Evolutionary conservation across 2,888 invertebrate species (phyloP).

Genomic region (Himalopsyche japonica): DNA sequence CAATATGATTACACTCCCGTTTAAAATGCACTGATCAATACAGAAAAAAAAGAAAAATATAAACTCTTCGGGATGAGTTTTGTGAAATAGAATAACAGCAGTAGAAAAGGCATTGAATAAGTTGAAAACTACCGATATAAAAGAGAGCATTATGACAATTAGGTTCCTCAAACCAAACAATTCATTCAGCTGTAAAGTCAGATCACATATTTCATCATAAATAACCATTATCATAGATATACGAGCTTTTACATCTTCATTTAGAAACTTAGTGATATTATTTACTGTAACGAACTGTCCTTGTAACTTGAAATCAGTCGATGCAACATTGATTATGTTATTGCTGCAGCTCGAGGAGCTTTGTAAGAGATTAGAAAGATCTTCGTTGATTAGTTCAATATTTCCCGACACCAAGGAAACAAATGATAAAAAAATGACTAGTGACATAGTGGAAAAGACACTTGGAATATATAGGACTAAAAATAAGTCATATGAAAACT

Average conservation of each 20-base stretch:
- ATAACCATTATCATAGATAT: not conserved
- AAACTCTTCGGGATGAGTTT: not conserved
- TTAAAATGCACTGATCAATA: not conserved
- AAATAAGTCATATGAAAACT: not conserved
- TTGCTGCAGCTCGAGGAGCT: not conserved
- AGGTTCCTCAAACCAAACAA: not conserved
- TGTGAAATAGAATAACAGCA: not conserved
- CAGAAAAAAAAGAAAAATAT: not conserved
- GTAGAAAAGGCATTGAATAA: not conserved
- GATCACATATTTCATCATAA: not conserved
- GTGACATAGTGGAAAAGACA: not conserved
- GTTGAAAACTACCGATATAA: not conserved
- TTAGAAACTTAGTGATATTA: not conserved
- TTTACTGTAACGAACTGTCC: not conserved
- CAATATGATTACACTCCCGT: not conserved
- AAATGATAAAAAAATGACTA: not conserved
- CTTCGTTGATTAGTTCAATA: not conserved
- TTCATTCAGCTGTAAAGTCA: not conserved
- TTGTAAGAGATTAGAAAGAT: not conserved
- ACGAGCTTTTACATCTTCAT: not conserved
- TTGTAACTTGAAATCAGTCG: not conserved
- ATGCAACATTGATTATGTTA: not conserved
- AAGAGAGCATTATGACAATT: not conserved
- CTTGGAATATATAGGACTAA: not conserved
- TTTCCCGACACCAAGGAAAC: not conserved